Conservation (phyloP, 2,113 vertebrate genomes). For the Phoxinus phoxinus region DNA sequence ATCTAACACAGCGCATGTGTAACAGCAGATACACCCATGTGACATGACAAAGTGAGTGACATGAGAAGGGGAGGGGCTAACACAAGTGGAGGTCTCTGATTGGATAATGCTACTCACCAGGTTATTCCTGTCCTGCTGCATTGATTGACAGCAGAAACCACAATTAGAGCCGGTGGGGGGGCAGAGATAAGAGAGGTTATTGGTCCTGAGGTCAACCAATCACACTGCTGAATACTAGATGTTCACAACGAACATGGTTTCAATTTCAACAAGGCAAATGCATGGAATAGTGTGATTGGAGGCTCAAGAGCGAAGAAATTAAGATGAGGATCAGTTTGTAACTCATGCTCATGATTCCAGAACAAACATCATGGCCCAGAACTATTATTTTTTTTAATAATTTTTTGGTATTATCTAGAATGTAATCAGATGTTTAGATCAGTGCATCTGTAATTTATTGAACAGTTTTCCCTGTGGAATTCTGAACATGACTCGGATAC, state of each 20-base stretch:
- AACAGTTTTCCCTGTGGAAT: too few species aligned
- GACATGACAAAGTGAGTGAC: slow-evolving; percentile 44
- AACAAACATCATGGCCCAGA: background rate
- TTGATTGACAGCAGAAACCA: slow-evolving; percentile 80
- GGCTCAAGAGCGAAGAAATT: slow-evolving; percentile 15
- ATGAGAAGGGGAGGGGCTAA: slow-evolving; percentile 47
- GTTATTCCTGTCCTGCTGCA: slow-evolving; percentile 98
- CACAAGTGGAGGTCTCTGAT: slow-evolving; percentile 59
- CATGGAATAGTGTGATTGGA: background rate
- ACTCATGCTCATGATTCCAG: background rate
- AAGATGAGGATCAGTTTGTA: background rate
- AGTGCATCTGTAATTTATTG: too few species aligned
- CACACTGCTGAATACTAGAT: background rate
- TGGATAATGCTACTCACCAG: slow-evolving; percentile 85
- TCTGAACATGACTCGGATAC: too few species aligned
- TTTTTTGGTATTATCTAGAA: too few species aligned
- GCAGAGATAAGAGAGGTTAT: slow-evolving; percentile 77
- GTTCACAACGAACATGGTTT: background rate
- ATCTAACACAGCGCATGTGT: background rate
- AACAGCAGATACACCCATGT: slow-evolving; percentile 16
- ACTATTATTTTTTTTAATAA: too few species aligned
- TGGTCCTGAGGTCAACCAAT: slow-evolving; percentile 68
- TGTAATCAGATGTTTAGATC: too few species aligned
- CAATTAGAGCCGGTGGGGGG: slow-evolving; percentile 68
- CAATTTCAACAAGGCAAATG: background rate